Base-by-base conservation (phyloP, 2,797 vertebrate genomes). In the Glyptemys insculpta region DNA sequence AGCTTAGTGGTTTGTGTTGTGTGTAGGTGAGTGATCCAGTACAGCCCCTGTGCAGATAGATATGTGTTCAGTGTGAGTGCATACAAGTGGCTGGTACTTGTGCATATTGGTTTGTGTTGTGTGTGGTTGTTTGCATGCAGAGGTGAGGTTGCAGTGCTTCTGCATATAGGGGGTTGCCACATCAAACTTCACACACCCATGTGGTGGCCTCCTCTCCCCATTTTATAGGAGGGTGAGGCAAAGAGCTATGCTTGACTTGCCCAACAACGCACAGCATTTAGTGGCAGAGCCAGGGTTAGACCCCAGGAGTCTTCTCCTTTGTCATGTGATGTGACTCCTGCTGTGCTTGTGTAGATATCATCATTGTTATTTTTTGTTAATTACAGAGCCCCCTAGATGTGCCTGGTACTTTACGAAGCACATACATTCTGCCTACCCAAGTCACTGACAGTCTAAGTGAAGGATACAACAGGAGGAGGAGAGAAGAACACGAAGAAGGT, bases 1-100 rank as follows among this genome's bases (percentile, higher is more conserved):
- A 27, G 21, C 2, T 4, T 0, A 0, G 0, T 3, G 5, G 53
- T 56, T 80, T 68, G 65, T 37, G 18, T 68, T 68, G 65, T 68
- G 65, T 68, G 34, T 68, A 37, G 31, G 16, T n/a, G 65, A 37
- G 65, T n/a, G 12, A n/a, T 37, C n/a, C 19, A 18, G 19, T 72
- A 21, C 19, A 72, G n/a, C 34, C n/a, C 65, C n/a, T 72, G 65
- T 34, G n/a, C 65, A 37, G 65, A 23, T 23, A 23, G 65, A 19
- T 23, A 72, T 72, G 19, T 72, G n/a, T 72, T 37, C n/a, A 19
- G 8, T 72, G n/a, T 68, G 19, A 37, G n/a, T 59, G 27, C n/a
- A 19, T 23, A 37, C 65, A 68, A 19, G n/a, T 68, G 19, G 18
- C 65, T 68, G n/a, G 65, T 37, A 68, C 65, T 21, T 68, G 16